Base-by-base conservation (phyloP, 2,888 invertebrate species). In the Hyposoter dolosus region DNA sequence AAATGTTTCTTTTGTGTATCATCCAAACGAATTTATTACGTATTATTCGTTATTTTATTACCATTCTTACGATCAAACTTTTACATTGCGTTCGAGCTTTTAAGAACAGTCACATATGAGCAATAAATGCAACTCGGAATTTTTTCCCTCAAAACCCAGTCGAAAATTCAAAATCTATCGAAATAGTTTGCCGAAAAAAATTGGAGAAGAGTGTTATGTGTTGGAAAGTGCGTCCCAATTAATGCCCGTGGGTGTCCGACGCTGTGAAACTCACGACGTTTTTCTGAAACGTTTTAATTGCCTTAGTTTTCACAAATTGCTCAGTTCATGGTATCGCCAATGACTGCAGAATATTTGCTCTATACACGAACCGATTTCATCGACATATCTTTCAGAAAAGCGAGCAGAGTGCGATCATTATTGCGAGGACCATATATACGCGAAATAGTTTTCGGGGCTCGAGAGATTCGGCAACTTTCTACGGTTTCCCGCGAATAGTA, bases 31-130 rank as follows among this genome's bases (percentile, higher is more conserved):
- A 60, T 50, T 60, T 60, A 60, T 56, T 60, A 17, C 56, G 45
- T 72, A 50, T 72, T 32, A 53, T 72, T 50, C 71, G 35, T 69
- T 69, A 69, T 43, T 69, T 43, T 43, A 40, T 23, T 43, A 23
- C 15, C 12, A 12, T 23, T 43, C 40, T 68, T 15, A 23, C 7
- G 12, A 43, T 47, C 47, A 28, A 32, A 23, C n/a, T 50, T 72
- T 53, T 35, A 53, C 50, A 53, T 53, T 19, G 50, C 69, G 15
- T 32, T n/a, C 9, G 5, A 15, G 4, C 15, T 50, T 45, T 28
- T 17, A 45, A 71, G 32, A 32, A 12, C 15, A n/a, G 17, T 71
- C 15, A 15, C 3, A 47, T 6, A 47, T 28, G 7, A 28, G 12
- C 10, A 23, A 28, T 69, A 23, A 32, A 3, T 45, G n/a, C 10